Evolutionary conservation across 2,113 vertebrate genomes (phyloP).

Genomic region (Neomonachus schauinslandi): DNA sequence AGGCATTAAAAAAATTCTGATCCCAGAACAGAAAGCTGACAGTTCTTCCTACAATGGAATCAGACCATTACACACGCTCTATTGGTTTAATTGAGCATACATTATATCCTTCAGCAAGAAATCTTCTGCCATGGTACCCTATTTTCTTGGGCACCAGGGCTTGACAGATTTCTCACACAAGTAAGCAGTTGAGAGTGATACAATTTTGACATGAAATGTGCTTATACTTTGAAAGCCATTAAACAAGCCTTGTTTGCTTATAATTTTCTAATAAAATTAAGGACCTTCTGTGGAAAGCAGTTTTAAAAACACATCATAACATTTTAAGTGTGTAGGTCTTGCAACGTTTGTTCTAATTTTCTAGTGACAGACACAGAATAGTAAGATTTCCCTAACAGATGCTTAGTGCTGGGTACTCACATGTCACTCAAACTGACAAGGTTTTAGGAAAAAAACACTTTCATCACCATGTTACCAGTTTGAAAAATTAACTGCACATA

Average conservation of each 20-base stretch:
- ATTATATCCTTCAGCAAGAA: conserved; percentile 19
- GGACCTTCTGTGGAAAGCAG: conserved; percentile 54
- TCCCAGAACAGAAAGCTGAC: not conserved
- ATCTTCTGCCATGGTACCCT: conserved; percentile 20
- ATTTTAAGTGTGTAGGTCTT: conserved; percentile 61
- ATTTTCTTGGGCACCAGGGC: conserved; percentile 34
- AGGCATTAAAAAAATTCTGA: not conserved
- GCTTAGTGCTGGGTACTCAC: conserved; percentile 67
- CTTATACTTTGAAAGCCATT: conserved; percentile 35
- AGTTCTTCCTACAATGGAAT: conserved; percentile 62
- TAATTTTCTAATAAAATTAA: conserved; percentile 52
- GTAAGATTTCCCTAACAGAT: conserved; percentile 61
- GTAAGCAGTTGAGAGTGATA: not conserved
- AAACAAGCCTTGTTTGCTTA: conserved; percentile 33
- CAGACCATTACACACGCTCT: not conserved
- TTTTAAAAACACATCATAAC: conserved; percentile 51
- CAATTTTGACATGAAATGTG: conserved; percentile 45
- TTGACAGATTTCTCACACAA: conserved; percentile 52
- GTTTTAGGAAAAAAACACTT: conserved; percentile 23
- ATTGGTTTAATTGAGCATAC: conserved; percentile 58
- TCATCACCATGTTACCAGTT: conserved; percentile 29
- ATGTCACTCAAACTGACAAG: conserved; percentile 54
- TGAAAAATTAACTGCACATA: conserved; percentile 36
- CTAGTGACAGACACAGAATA: conserved; percentile 59
- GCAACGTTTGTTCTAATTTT: conserved; percentile 60